Percentiles rank a stretch among this genome's conserved stretches.
Evolutionary conservation across 2,113 vertebrate species (phyloP).

Genomic region (Istiophorus platypterus): DNA sequence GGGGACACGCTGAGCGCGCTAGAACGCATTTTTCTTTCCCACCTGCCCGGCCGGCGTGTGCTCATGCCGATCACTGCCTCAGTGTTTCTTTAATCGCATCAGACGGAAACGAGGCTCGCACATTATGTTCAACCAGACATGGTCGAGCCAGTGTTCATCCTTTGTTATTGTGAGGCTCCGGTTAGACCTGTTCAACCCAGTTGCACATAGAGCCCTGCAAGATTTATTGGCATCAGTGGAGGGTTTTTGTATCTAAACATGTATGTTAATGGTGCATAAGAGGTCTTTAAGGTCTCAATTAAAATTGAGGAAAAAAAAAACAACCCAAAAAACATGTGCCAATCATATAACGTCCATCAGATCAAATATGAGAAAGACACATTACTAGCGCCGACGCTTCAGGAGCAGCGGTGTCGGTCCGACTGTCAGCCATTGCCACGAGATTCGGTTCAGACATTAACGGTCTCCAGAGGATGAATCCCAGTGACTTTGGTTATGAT

Average conservation of each 20-base stretch:
- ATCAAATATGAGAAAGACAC: neutral
- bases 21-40: constrained; percentile 19
- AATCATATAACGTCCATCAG: no score
- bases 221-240: neutral
- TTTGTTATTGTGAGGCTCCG: constrained; percentile 22
- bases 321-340: neutral
- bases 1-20: neutral
- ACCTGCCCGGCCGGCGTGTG: neutral
- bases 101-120: neutral
- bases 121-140: neutral
- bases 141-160: neutral
- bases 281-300: neutral
- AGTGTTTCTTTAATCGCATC: neutral
- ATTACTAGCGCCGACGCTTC: no score
- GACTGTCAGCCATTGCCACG: no score
- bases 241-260: neutral
- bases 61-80: neutral
- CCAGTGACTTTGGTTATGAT: no score
- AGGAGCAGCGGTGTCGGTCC: no score
- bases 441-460: no score
- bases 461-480: no score
- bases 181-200: neutral
- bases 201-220: neutral
- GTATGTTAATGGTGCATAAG: neutral
- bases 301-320: no score